These are phyloP conservation scores for Antigone vipio DNA, from an alignment of 2,113 vertebrate species.

Conservation along the genomic window DNA sequence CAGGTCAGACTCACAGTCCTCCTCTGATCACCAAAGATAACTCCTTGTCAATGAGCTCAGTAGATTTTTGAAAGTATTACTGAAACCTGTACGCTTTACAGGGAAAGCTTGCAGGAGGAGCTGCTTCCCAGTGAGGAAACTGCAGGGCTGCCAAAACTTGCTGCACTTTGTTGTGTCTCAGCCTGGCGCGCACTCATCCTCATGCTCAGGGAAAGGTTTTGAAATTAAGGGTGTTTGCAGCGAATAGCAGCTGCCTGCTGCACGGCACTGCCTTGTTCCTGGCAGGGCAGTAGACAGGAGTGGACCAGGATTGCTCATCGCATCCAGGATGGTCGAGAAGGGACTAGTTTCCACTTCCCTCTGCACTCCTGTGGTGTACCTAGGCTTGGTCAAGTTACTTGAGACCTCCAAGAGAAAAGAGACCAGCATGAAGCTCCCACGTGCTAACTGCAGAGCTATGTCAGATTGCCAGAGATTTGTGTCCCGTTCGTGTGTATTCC, in stretches of 20 bases:
- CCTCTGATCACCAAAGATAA: background rate
- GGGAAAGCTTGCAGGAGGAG: background rate
- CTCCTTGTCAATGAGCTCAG: background rate
- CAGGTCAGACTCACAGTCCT: background rate
- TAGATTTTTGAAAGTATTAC: background rate
- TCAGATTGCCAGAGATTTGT: background rate
- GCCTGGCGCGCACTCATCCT: background rate
- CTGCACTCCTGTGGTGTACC: background rate
- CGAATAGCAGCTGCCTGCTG: background rate
- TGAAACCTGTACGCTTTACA: background rate
- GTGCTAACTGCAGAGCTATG: background rate
- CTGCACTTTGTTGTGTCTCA: background rate
- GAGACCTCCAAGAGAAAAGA: background rate
- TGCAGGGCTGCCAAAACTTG: background rate
- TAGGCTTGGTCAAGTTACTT: background rate
- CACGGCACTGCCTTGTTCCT: background rate
- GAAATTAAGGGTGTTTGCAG: background rate
- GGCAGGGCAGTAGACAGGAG: background rate
- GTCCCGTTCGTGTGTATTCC: fast-evolving
- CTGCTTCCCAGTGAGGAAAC: background rate
- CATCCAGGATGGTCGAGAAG: background rate
- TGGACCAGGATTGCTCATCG: background rate
- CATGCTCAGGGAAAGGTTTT: background rate
- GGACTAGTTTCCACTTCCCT: background rate
- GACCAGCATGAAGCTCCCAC: background rate